These are phyloP conservation scores for Indicator indicator DNA, from an alignment of 2,113 vertebrate genomes.

Conservation along the genomic window DNA sequence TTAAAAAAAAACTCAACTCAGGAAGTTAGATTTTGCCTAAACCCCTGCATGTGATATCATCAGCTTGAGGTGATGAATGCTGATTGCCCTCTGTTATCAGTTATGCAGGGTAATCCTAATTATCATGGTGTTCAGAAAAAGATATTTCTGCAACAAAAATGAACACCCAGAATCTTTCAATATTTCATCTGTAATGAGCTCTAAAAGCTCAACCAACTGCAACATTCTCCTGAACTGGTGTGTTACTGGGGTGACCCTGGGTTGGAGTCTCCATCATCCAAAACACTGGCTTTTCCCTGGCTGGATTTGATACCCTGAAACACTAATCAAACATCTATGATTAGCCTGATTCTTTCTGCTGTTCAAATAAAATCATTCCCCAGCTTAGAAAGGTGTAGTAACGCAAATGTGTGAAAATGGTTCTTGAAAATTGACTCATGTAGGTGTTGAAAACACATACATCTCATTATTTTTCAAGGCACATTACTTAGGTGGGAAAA, in stretches of 20 bases:
- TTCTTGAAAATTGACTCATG: not conserved
- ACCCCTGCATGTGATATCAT: not conserved
- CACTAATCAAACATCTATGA: not conserved
- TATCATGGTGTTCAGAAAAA: not conserved
- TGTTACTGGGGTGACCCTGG: not conserved
- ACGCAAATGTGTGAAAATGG: not conserved
- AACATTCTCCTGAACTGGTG: not conserved
- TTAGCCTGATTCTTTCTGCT: not conserved
- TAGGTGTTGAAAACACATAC: not conserved
- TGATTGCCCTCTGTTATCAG: not conserved
- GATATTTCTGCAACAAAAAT: not conserved
- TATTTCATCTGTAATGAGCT: not conserved
- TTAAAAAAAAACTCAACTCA: not conserved
- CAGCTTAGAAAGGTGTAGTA: not conserved
- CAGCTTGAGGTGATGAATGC: not conserved
- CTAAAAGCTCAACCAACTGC: not conserved
- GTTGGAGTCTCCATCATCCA: not conserved
- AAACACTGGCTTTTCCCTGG: not conserved
- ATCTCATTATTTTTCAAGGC: not conserved
- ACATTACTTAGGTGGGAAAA: not conserved
- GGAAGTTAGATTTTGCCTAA: not conserved
- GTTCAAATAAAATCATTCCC: not conserved
- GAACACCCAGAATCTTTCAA: not conserved
- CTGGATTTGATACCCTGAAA: not conserved
- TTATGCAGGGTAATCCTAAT: not conserved